Conservation (phyloP, 2,888 invertebrate species). For the Congeria kusceri region DNA sequence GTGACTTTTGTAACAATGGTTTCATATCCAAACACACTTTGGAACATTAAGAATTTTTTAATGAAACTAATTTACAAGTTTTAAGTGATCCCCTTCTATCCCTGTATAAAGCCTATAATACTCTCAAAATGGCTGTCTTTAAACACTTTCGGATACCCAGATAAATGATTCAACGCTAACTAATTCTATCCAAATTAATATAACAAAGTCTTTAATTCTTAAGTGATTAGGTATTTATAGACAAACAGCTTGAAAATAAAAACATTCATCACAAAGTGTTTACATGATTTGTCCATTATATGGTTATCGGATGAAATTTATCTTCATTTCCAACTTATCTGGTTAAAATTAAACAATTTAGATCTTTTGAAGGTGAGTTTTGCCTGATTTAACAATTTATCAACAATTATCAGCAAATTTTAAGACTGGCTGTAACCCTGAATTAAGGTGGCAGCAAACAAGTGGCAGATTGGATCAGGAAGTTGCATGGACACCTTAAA, state of each 20-base stretch:
- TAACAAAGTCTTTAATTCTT: slow-evolving; percentile 65
- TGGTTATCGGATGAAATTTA: slow-evolving; percentile 66
- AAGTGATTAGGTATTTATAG: slow-evolving; percentile 58
- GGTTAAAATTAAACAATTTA: slow-evolving; percentile 70
- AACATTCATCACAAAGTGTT: slow-evolving; percentile 68
- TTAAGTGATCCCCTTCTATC: too few species aligned
- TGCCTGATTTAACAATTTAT: slow-evolving; percentile 70
- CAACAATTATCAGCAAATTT: slow-evolving; percentile 64
- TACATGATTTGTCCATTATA: slow-evolving; percentile 66
- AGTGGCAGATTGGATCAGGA: too few species aligned
- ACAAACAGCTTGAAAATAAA: slow-evolving; percentile 68
- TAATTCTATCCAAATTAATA: slow-evolving; percentile 55
- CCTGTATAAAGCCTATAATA: not conserved
- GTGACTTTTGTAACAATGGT: too few species aligned
- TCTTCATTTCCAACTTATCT: slow-evolving; percentile 69
- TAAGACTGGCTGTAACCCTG: slow-evolving; percentile 50
- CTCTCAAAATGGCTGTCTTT: not conserved
- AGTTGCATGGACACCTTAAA: too few species aligned
- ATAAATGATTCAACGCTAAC: slow-evolving; percentile 39
- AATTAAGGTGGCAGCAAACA: slow-evolving; percentile 6
- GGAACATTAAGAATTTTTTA: too few species aligned
- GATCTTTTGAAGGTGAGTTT: slow-evolving; percentile 65
- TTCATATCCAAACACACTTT: too few species aligned
- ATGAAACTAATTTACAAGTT: too few species aligned
- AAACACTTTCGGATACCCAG: not conserved